Percentiles rank a stretch among this genome's conserved stretches.
Conservation (phyloP, 2,797 vertebrate species). For the Podarcis lilfordi region DNA sequence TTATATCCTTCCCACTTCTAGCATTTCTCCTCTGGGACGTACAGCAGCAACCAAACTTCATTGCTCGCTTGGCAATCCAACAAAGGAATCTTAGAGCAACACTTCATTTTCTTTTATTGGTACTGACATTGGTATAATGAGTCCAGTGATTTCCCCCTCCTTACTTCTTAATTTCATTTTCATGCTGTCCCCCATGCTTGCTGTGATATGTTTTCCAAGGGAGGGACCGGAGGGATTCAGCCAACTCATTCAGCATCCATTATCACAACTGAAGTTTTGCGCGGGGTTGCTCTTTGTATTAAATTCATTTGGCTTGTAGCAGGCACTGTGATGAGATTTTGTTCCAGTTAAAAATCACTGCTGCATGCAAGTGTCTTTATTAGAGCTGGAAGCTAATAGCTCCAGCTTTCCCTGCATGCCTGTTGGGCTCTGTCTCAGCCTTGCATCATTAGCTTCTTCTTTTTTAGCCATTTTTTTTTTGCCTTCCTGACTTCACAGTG, state of each 20-base stretch:
- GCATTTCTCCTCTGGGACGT: slow-evolving; percentile 20
- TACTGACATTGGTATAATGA: slow-evolving; percentile 42
- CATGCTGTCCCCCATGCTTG: neutral
- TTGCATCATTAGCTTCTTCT: neutral
- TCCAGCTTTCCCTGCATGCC: neutral
- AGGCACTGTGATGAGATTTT: neutral
- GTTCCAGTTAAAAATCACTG: slow-evolving; percentile 12
- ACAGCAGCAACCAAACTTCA: slow-evolving; percentile 4
- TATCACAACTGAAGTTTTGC: slow-evolving; percentile 3
- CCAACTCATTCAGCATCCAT: slow-evolving; percentile 11
- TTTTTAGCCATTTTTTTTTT: neutral
- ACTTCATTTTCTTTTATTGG: slow-evolving; percentile 33
- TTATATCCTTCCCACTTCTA: slow-evolving; percentile 20
- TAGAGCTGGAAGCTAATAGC: slow-evolving; percentile 1
- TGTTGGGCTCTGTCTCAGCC: neutral
- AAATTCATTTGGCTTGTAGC: slow-evolving; percentile 4
- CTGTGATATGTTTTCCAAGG: slow-evolving; percentile 25
- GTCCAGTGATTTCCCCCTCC: neutral
- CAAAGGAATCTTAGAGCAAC: slow-evolving; percentile 27
- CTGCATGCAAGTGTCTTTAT: neutral
- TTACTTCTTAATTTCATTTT: slow-evolving; percentile 18
- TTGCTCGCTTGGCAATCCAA: slow-evolving; percentile 6
- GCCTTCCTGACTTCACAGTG: neutral
- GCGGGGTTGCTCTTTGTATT: neutral
- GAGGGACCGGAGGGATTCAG: neutral